Conservation (phyloP, 2,797 vertebrate genomes). For the Chanos chanos region DNA sequence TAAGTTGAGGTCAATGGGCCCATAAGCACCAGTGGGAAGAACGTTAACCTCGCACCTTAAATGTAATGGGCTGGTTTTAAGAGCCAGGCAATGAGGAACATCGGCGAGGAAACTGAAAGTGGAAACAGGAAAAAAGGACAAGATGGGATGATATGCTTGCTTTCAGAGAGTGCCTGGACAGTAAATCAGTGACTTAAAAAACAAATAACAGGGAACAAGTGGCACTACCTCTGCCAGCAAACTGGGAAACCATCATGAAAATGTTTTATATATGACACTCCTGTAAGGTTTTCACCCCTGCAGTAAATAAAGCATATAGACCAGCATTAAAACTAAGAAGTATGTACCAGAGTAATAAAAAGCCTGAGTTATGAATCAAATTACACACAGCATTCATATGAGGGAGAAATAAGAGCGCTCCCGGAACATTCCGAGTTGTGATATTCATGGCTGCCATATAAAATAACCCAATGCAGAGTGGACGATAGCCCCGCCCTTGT, state of each 20-base stretch:
- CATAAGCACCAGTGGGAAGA: too few species aligned
- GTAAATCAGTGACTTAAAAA: conserved; percentile 64
- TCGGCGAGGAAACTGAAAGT: conserved; percentile 18
- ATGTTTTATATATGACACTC: conserved; percentile 44
- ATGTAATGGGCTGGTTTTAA: background rate
- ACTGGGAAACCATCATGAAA: conserved; percentile 54
- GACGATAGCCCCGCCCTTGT: too few species aligned
- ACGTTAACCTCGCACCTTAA: too few species aligned
- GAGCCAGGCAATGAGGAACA: background rate
- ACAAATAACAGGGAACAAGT: conserved; percentile 57
- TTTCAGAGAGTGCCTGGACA: too few species aligned
- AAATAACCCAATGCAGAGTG: conserved; percentile 39
- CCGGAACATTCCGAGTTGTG: background rate
- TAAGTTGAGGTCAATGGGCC: too few species aligned
- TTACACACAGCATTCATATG: conserved; percentile 34
- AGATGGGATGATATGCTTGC: too few species aligned
- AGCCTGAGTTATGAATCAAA: conserved; percentile 56
- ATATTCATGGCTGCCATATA: conserved; percentile 49
- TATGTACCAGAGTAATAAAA: conserved; percentile 54
- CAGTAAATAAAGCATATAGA: conserved; percentile 59
- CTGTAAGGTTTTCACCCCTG: conserved; percentile 51
- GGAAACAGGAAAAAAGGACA: too few species aligned
- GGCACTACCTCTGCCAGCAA: conserved; percentile 60
- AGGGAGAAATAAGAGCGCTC: background rate
- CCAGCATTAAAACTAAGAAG: conserved; percentile 56